Evolutionary conservation across 2,888 invertebrate species (phyloP), one percentile per base, ranked within the genome.

Genomic region (Apomyelois bistriatella): DNA sequence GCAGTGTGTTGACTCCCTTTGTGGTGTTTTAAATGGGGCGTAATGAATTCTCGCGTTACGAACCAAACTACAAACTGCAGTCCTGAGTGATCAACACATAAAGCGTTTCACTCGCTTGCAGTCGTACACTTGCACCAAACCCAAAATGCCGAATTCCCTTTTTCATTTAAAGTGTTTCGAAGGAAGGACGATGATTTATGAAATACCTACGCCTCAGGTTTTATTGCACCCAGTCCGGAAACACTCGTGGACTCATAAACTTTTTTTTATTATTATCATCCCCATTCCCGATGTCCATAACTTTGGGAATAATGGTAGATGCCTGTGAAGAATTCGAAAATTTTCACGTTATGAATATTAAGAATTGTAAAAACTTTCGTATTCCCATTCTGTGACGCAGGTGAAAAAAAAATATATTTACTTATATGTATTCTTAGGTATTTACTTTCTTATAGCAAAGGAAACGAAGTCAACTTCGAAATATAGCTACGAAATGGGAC

Each of bases 181-280:
- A 66, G 70, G 69, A 68, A 79, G 78, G 74, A 75, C 73, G 75
- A 85, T 85, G 85, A 85, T 87, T 87, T 85, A 86, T 84, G 81
- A 79, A 82, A 83, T 81, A 76, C 70, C 67, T 74, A 76, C 76
- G 71, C 74, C 74, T 76, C 74, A 79, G 79, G 68, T 84, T 85
- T 84, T 86, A 87, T 84, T 85, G 79, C 78, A 70, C 54, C 62
- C 69, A 76, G 73, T 72, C 68, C 68, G 68, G 67, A 65, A 74
- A 72, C 72, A 61, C 66, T 73, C 64, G 62, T 60, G 70, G 64
- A 64, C 64, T 75, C 75, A 66, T 80, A 78, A 79, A 74, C 58
- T 68, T 76, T 73, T 66, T 66, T 75, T 80, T 68, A 63, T 78
- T 82, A 79, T 76, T 76, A 77, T 76, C 72, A 73, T 76, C 74